phyloP scores from a whole-genome alignment of 1,140 invertebrate species.

The Choristoneura fumiferana region DNA sequence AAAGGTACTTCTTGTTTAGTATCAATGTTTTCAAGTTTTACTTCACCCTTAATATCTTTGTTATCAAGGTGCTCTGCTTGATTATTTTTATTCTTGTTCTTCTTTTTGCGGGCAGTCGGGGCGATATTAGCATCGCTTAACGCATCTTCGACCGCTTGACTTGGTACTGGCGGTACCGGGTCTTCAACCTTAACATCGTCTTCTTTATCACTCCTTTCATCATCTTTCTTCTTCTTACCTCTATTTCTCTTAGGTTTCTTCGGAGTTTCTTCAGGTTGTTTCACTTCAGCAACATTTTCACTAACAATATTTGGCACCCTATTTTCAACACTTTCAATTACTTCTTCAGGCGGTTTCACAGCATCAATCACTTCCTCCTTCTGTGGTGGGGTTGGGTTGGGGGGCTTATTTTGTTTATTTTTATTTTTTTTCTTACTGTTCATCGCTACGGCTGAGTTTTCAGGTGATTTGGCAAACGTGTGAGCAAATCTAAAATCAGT shows the following conservation, averaged over 20 bases:
- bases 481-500: constrained; percentile 39
- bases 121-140: constrained; percentile 19
- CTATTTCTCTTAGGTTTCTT: constrained; percentile 67
- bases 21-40: neutral
- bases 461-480: constrained; percentile 29
- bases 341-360: constrained; percentile 25
- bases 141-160: constrained; percentile 1
- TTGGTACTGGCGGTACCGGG: constrained; percentile 6
- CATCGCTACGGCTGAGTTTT: constrained; percentile 38
- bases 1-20: neutral
- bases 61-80: neutral
- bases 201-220: constrained; percentile 24
- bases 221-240: constrained; percentile 57
- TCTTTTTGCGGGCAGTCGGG: constrained; percentile 36
- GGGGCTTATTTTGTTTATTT: constrained; percentile 42
- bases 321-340: constrained; percentile 34
- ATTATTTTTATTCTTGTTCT: constrained; percentile 41
- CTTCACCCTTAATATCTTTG: neutral
- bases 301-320: constrained; percentile 37
- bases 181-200: constrained; percentile 27
- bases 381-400: constrained; percentile 30
- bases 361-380: constrained; percentile 27
- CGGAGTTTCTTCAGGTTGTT: constrained; percentile 34
- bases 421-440: constrained; percentile 66
- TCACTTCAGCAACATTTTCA: constrained; percentile 32